A percentile compares a stretch with the other conserved stretches of the same genome.
Conservation (phyloP, 1,140 invertebrate genomes). For the Lepidurus couesii region DNA sequence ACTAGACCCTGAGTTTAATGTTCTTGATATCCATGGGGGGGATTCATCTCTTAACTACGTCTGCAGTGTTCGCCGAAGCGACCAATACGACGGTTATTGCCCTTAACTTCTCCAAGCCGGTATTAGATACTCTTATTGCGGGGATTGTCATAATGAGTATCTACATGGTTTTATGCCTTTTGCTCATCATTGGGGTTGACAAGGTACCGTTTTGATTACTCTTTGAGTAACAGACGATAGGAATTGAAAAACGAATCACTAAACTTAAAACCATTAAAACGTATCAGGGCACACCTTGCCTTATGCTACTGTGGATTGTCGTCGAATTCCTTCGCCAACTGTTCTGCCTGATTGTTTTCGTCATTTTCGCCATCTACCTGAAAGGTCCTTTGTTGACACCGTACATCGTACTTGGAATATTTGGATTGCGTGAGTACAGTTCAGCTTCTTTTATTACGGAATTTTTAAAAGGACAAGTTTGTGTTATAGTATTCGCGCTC, state of each 20-base stretch:
- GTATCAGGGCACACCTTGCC: neutral
- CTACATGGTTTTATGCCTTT: neutral
- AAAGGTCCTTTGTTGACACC: neutral
- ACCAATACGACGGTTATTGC: neutral
- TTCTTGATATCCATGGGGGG: neutral
- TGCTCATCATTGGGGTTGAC: neutral
- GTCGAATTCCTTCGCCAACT: slow-evolving; percentile 15
- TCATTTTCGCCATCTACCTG: neutral
- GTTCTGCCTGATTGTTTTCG: neutral
- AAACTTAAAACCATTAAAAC: no score
- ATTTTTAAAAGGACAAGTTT: neutral
- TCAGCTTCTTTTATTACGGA: neutral
- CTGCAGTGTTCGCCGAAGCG: neutral
- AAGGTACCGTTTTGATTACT: neutral
- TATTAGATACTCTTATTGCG: neutral
- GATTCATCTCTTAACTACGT: neutral
- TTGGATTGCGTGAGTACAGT: neutral
- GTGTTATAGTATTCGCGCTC: neutral
- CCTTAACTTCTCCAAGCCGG: neutral
- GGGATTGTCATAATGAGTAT: neutral
- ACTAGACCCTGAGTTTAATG: neutral
- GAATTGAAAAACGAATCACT: no score
- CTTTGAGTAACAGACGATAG: neutral
- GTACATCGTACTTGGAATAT: neutral
- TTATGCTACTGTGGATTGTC: neutral